A percentile compares a stretch with the other conserved stretches of the same genome.
These are phyloP conservation scores for Alexandromys fortis DNA, from an alignment of 2,113 vertebrate genomes.

Conservation along the genomic window DNA sequence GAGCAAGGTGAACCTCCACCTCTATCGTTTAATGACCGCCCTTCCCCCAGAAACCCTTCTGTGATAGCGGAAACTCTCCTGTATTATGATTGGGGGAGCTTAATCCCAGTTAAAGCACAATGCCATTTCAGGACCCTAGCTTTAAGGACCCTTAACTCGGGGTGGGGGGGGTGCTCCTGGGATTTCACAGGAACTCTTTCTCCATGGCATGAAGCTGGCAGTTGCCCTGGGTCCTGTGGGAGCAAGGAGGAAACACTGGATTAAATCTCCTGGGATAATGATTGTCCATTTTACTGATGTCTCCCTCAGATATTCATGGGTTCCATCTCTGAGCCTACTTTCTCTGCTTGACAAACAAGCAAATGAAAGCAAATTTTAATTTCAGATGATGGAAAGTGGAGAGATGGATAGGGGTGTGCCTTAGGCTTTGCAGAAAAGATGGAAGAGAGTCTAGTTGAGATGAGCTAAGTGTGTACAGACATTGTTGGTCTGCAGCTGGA, in stretches of 20 bases:
- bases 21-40: not conserved
- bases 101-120: not conserved
- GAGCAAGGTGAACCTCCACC: not conserved
- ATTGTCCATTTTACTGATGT: not conserved
- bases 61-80: not conserved
- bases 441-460: not conserved
- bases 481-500: not conserved
- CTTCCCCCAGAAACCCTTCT: not conserved
- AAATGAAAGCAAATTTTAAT: not conserved
- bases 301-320: not conserved
- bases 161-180: not conserved
- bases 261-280: not conserved
- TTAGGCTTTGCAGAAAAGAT: not conserved
- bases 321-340: not conserved
- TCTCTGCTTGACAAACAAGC: not conserved
- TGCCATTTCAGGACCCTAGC: conserved; percentile 13
- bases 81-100: not conserved
- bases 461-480: not conserved
- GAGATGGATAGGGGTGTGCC: not conserved
- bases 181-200: not conserved
- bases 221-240: conserved; percentile 8
- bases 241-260: conserved; percentile 32
- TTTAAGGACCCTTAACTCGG: not conserved
- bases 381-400: not conserved
- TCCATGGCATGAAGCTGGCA: not conserved